These are phyloP conservation scores for Euleptes europaea DNA, from an alignment of 2,113 vertebrate species.

Conservation along the genomic window DNA sequence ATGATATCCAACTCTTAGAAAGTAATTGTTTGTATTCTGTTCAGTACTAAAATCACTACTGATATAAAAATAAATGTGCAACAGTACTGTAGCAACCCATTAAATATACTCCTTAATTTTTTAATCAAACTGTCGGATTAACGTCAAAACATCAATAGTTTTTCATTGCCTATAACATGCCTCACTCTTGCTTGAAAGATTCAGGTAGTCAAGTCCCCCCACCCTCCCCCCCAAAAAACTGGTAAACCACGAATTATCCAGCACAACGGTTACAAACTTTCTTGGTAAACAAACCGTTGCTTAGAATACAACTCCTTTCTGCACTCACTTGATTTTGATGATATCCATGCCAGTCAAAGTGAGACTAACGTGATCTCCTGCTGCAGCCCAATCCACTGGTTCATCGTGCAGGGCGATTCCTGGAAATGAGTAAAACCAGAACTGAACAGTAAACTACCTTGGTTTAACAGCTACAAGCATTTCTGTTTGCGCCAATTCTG, in stretches of 20 bases:
- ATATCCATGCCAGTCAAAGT: conserved; percentile 99
- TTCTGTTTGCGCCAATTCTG: conserved; percentile 62
- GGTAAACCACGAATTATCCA: conserved; percentile 54
- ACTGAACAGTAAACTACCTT: conserved; percentile 77
- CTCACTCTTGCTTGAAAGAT: conserved; percentile 64
- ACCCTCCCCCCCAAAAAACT: conserved; percentile 4
- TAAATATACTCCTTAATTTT: neutral
- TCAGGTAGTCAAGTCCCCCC: conserved; percentile 59
- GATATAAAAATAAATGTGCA: neutral
- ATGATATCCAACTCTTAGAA: conserved; percentile 79
- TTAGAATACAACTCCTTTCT: conserved; percentile 66
- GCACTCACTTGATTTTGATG: conserved; percentile 98
- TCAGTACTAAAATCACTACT: neutral
- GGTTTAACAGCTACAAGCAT: conserved; percentile 69
- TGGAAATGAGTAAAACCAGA: conserved; percentile 83
- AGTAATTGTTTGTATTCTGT: neutral
- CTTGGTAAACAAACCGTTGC: conserved; percentile 65
- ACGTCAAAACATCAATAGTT: conserved; percentile 30
- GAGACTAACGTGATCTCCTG: conserved; percentile 96
- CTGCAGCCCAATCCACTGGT: conserved; percentile 94
- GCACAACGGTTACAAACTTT: conserved; percentile 45
- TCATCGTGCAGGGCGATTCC: conserved; percentile 95
- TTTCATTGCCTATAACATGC: conserved; percentile 36
- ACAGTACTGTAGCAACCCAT: conserved; percentile 3
- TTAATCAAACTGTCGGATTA: neutral